phyloP scores from a whole-genome alignment of 2,113 vertebrate species.

The Pica pica region DNA sequence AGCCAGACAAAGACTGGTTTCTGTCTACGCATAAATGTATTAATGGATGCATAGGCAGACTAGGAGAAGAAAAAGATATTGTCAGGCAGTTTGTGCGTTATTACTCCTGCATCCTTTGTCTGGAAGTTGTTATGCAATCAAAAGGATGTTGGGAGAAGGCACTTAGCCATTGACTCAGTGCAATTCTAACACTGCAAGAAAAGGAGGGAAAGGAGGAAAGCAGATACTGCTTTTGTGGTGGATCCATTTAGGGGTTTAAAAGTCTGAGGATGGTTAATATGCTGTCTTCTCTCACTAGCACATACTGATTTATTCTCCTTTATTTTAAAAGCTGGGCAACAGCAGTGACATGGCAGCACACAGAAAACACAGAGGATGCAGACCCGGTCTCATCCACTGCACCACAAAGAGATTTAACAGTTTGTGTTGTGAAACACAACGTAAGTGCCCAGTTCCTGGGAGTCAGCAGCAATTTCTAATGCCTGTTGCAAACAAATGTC shows the following conservation, averaged over 20 bases:
- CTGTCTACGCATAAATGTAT: neutral
- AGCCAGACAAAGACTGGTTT: neutral
- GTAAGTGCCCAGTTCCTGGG: neutral
- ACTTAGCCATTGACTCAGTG: neutral
- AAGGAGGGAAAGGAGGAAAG: neutral
- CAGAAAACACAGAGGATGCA: neutral
- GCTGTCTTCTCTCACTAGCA: neutral
- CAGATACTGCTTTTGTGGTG: neutral
- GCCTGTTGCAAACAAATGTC: neutral
- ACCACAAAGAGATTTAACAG: too few relatives aligned
- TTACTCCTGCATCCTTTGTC: neutral
- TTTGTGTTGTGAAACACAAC: neutral
- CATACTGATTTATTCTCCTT: neutral
- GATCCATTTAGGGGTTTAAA: neutral
- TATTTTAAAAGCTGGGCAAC: neutral
- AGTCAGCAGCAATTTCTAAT: neutral
- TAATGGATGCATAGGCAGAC: neutral
- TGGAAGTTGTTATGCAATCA: neutral
- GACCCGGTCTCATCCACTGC: neutral
- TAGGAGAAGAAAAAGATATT: neutral
- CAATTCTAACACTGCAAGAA: neutral
- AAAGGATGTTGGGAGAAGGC: neutral
- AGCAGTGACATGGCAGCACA: neutral
- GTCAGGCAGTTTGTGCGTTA: neutral
- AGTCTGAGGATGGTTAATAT: neutral